phyloP scores from a whole-genome alignment of 1,140 invertebrate species.

The Macrocentrus cingulum region DNA sequence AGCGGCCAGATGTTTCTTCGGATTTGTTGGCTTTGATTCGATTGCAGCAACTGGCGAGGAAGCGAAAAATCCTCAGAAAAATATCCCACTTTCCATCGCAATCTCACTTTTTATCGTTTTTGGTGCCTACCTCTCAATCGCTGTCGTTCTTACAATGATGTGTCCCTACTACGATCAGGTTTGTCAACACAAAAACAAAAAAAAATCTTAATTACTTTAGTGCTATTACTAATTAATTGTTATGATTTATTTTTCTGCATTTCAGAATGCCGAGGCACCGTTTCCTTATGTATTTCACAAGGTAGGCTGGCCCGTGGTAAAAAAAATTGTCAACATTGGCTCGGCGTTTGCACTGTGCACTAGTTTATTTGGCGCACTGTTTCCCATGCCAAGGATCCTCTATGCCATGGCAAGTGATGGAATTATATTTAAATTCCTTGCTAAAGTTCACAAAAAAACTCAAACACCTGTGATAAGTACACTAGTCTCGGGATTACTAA shows the following conservation, averaged over 20 bases:
- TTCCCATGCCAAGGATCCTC: too few relatives aligned
- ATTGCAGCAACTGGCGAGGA: conserved; percentile 83
- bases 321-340: too few relatives aligned
- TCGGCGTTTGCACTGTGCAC: too few relatives aligned
- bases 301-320: not conserved
- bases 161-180: conserved; percentile 32
- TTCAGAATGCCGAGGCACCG: too few relatives aligned
- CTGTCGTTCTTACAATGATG: conserved; percentile 86
- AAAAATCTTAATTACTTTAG: not conserved
- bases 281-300: not conserved
- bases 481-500: too few relatives aligned
- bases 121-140: conserved; percentile 81
- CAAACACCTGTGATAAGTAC: too few relatives aligned
- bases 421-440: too few relatives aligned
- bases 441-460: too few relatives aligned
- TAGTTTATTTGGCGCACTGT: too few relatives aligned
- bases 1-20: conserved; percentile 89
- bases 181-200: not conserved
- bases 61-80: conserved; percentile 83
- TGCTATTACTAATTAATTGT: too few relatives aligned
- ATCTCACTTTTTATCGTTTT: conserved; percentile 78
- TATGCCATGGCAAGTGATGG: too few relatives aligned
- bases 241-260: too few relatives aligned
- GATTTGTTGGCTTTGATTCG: conserved; percentile 87
- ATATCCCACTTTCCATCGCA: conserved; percentile 86